Evolutionary conservation across 2,797 vertebrate genomes (phyloP), one percentile per base, ranked within the genome.

Genomic region (Delichon dasypus): DNA sequence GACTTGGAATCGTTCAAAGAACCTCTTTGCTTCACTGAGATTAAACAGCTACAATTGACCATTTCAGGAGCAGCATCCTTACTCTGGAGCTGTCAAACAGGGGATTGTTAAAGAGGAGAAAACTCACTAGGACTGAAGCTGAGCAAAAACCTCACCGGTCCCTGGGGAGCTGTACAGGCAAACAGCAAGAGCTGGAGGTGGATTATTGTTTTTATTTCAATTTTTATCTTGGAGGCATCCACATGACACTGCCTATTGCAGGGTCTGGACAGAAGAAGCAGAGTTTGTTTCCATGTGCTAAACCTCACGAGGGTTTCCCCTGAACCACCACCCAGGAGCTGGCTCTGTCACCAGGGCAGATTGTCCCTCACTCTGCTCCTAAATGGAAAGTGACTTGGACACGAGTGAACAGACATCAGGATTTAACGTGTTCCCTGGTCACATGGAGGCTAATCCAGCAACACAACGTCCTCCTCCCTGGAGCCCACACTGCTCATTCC

Each of bases 361-460:
- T 1, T 10, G 13, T 22, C 53, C 32, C 2, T 2, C 70, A 0
- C n/a, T n/a, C 53, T 1, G 4, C 15, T 75, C 53, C 60, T 16
- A 11, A 34, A 50, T 36, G 34, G 36, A 67, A 78, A 74, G 4
- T 8, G 11, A 9, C 16, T 9, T 11, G 55, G 84, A 60, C 36
- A 45, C 1, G 1, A 70, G 80, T 7, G 3, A 29, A 38, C 20
- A 6, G 5, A 14, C 26, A 54, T 12, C 77, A 84, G 55, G 60
- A 79, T 73, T 93, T 79, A 54, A 38, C 6, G 2, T 4, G 57
- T 29, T 50, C 47, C 65, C 47, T 16, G 3, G 16, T 7, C 54
- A 61, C 36, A 32, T 7, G 16, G 3, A 42, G 67, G 44, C 64
- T 79, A 40, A 88, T 36, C 44, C 78, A 64, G 65, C 67, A 91